Percentiles rank a stretch among this genome's conserved stretches.
These are phyloP conservation scores for Pollimyrus isidori DNA, from an alignment of 2,113 vertebrate genomes.

Conservation along the genomic window DNA sequence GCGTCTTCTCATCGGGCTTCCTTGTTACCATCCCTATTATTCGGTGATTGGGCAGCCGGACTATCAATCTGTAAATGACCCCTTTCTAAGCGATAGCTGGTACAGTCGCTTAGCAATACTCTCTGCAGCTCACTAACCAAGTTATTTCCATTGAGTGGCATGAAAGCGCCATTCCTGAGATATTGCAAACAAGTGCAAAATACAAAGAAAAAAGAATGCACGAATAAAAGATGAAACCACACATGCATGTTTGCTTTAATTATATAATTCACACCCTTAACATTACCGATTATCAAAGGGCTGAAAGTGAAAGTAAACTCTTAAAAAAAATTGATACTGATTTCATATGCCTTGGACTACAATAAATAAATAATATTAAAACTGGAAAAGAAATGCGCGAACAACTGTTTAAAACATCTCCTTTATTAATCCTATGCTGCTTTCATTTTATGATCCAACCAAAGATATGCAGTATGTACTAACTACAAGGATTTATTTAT, in stretches of 20 bases:
- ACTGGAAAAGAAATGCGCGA: background rate
- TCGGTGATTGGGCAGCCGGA: constrained; percentile 19
- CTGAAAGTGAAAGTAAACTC: background rate
- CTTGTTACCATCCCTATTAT: constrained; percentile 26
- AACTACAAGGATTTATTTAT: background rate
- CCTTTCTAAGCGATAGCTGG: constrained; percentile 25
- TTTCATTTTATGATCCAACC: background rate
- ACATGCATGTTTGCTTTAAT: background rate
- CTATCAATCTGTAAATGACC: constrained; percentile 8
- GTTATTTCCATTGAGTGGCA: background rate
- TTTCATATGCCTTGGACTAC: background rate
- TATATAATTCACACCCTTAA: background rate
- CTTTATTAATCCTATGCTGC: background rate
- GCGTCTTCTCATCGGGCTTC: constrained; percentile 15
- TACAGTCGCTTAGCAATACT: constrained; percentile 27
- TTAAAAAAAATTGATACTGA: background rate
- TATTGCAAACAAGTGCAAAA: background rate
- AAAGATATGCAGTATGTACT: background rate
- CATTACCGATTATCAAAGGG: background rate
- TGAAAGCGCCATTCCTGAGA: background rate
- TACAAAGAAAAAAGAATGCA: background rate
- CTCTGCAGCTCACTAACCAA: background rate
- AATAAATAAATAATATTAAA: background rate
- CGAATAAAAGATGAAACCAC: background rate
- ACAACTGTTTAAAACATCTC: background rate